phyloP scores from a whole-genome alignment of 2,113 vertebrate genomes.

The Crypturellus undulatus region DNA sequence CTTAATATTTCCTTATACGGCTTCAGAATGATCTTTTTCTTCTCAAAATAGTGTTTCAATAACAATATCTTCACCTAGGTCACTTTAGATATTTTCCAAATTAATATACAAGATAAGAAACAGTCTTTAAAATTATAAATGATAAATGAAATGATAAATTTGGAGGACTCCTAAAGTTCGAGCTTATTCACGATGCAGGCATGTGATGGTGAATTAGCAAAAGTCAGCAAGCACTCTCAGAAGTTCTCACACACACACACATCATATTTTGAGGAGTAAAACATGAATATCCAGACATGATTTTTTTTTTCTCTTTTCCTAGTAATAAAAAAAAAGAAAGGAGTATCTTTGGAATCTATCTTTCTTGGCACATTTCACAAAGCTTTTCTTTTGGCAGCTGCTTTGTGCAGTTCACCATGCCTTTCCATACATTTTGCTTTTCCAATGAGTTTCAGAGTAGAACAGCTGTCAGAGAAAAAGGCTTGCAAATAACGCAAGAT shows the following conservation, averaged over 20 bases:
- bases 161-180: neutral
- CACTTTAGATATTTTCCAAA: neutral
- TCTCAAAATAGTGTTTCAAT: neutral
- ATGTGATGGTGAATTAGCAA: neutral
- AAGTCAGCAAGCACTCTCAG: neutral
- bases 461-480: neutral
- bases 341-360: neutral
- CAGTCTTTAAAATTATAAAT: neutral
- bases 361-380: neutral
- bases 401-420: neutral
- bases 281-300: fast-evolving
- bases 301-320: neutral
- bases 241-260: fast-evolving
- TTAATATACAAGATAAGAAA: neutral
- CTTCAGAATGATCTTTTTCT: neutral
- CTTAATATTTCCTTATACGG: neutral
- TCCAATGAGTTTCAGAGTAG: neutral
- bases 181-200: neutral
- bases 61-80: neutral
- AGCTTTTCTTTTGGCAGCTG: neutral
- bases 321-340: neutral
- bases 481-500: neutral
- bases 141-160: neutral
- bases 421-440: neutral
- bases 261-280: neutral